phyloP scores from a whole-genome alignment of 2,113 vertebrate species.

The Andinoacara biseriatus region DNA sequence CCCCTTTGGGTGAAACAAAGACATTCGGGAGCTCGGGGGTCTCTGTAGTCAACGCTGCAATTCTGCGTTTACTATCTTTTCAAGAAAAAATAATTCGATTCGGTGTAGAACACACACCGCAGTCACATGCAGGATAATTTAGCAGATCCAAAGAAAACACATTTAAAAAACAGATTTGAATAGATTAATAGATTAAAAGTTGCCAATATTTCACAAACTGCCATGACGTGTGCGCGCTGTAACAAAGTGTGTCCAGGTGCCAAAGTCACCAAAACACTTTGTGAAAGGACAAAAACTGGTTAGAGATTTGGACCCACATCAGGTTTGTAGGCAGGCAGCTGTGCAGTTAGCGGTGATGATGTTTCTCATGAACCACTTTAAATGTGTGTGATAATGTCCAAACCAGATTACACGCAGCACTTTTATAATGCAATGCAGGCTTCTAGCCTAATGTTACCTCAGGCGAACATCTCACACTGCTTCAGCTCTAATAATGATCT shows the following conservation, averaged over 20 bases:
- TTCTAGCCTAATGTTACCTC: not conserved
- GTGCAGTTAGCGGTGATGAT: not conserved
- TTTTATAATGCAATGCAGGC: not conserved
- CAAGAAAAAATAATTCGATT: not conserved
- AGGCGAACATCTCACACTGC: not conserved
- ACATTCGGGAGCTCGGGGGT: slow-evolving; percentile 36
- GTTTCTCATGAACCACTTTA: not conserved
- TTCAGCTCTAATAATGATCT: not conserved
- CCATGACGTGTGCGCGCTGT: not conserved
- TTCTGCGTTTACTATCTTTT: not conserved
- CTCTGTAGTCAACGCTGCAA: not conserved
- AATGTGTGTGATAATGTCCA: not conserved
- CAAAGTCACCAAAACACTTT: too few relatives aligned
- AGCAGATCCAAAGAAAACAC: not conserved
- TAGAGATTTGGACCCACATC: too few relatives aligned
- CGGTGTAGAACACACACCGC: not conserved
- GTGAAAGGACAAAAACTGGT: too few relatives aligned
- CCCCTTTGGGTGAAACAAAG: not conserved
- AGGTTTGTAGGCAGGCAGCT: not conserved
- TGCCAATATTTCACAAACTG: not conserved
- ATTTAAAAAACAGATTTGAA: not conserved
- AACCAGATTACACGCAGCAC: not conserved
- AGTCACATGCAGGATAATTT: too few relatives aligned
- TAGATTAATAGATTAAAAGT: not conserved
- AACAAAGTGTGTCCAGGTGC: too few relatives aligned